Base-by-base conservation (phyloP, 1,140 invertebrate species). In the Euura lappo region DNA sequence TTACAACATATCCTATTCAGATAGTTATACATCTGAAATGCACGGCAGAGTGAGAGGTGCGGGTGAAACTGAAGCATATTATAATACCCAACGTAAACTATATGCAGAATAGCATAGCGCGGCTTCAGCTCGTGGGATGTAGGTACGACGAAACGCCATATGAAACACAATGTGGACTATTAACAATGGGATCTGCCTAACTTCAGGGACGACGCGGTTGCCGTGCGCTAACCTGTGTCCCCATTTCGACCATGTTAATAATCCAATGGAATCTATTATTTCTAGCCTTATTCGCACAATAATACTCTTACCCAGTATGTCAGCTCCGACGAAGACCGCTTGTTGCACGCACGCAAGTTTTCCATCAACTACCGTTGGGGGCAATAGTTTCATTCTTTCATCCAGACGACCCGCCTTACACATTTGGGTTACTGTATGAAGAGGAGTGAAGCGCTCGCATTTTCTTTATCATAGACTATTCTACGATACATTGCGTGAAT, bases 11-110 rank as follows among this genome's bases (percentile, higher is more conserved):
- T 8, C 51, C 51, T 60, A 60, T 6, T 60, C 51, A 60, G 51
- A n/a, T 60, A 5, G 51, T 60, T 60, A 11, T 60, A 60, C 13
- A 11, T 60, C 3, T 60, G 8, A n/a, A 60, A 60, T 60, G 13
- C 51, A n/a, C 51, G 51, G 51, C 13, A 28, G 28, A 60, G 51
- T 60, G 13, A 11, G 51, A n/a, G 51, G 1, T 28, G 28, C 51
- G 51, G 13, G 51, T n/a, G 51, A 60, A 60, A 60, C 51, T 60
- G 13, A 60, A 60, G 51, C 51, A 60, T 60, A 60, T 60, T 60
- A 60, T 60, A 60, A 60, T 28, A 28, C 51, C 51, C 51, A 60
- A 60, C 13, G 51, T 60, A 60, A 60, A 60, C 51, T 60, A n/a
- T n/a, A 60, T 60, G 51, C 8, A 60, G 51, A 60, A 6, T 60